Evolutionary conservation across 2,888 invertebrate species (phyloP).

Genomic region (Oligia latruncula): DNA sequence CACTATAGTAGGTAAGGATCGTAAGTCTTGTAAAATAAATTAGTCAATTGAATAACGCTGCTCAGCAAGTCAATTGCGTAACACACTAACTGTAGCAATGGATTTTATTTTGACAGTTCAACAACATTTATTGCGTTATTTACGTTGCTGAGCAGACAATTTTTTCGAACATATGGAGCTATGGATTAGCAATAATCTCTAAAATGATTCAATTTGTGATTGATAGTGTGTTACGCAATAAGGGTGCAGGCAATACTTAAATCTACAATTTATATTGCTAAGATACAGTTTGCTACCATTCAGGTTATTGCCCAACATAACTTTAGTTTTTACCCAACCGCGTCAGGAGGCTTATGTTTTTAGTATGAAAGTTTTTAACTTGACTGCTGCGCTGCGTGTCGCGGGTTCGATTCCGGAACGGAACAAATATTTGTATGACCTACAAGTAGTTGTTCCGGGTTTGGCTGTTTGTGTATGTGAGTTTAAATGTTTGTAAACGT

Average conservation of each 20-base stretch:
- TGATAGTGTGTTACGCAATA: background rate
- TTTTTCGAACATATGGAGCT: background rate
- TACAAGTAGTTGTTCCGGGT: too few species aligned
- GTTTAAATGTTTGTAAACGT: too few species aligned
- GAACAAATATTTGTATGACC: too few species aligned
- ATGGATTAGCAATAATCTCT: background rate
- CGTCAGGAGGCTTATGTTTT: too few species aligned
- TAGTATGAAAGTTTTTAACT: slow-evolving; percentile 15
- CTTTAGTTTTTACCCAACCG: too few species aligned
- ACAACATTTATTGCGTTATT: background rate
- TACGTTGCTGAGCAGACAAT: background rate
- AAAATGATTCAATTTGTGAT: background rate
- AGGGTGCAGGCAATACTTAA: background rate
- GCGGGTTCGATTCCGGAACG: too few species aligned
- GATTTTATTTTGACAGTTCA: background rate
- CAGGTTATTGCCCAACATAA: background rate
- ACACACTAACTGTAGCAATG: background rate
- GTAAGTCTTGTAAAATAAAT: background rate
- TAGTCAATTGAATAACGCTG: background rate
- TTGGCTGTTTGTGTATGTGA: too few species aligned
- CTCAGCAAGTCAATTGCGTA: too few species aligned
- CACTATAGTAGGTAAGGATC: too few species aligned
- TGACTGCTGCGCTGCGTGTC: too few species aligned
- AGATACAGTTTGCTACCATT: background rate
- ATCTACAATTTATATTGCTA: background rate